phyloP scores from a whole-genome alignment of 2,797 vertebrate species.

The Leptatherina wallacei region DNA sequence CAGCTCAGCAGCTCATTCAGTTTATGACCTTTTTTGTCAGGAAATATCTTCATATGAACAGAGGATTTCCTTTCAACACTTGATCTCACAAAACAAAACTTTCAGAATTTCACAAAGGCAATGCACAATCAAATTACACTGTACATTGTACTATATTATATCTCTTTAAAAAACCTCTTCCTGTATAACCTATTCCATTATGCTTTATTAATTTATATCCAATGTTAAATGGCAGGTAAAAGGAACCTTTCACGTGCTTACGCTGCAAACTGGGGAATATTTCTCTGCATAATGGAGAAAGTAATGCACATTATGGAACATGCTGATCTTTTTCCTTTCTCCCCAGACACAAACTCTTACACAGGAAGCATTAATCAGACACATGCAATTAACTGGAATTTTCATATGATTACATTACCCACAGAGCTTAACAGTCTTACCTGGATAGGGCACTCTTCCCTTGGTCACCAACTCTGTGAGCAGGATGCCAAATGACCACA shows the following conservation, averaged over 20 bases:
- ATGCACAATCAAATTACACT: background rate
- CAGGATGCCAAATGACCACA: slow-evolving; percentile 99
- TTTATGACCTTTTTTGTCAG: background rate
- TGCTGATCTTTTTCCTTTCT: slow-evolving; percentile 49
- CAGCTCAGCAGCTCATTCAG: background rate
- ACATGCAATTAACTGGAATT: slow-evolving; percentile 14
- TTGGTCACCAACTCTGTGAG: slow-evolving; percentile 99
- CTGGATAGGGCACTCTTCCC: slow-evolving; percentile 98
- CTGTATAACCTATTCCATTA: background rate
- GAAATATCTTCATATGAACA: background rate
- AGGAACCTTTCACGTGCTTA: slow-evolving; percentile 25
- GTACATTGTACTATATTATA: background rate
- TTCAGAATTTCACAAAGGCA: background rate
- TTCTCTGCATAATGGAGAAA: slow-evolving; percentile 50
- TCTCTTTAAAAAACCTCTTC: background rate
- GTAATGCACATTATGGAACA: slow-evolving; percentile 54
- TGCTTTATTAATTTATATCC: slow-evolving; percentile 4
- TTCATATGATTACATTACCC: slow-evolving; percentile 15
- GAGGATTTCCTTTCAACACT: background rate
- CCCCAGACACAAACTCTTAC: slow-evolving; percentile 4
- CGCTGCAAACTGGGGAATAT: slow-evolving; percentile 31
- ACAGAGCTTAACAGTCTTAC: slow-evolving; percentile 75
- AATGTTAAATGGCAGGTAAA: slow-evolving; percentile 1
- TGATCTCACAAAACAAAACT: too few species aligned
- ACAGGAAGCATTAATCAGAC: slow-evolving; percentile 29